Conservation (phyloP, 2,888 invertebrate genomes). For the Xiphydria camelus region DNA sequence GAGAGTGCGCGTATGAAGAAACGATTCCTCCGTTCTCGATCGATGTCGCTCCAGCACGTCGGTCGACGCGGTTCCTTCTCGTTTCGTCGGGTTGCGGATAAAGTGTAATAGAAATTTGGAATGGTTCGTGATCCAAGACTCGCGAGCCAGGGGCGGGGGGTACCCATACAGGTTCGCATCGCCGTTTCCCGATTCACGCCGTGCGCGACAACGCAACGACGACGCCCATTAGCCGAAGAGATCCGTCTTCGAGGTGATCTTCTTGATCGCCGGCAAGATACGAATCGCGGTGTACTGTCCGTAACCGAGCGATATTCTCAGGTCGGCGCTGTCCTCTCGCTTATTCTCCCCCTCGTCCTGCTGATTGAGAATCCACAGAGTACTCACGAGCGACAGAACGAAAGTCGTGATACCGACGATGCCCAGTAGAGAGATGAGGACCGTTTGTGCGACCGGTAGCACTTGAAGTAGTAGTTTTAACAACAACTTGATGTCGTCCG, state of each 20-base stretch:
- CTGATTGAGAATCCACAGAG: constrained; percentile 45
- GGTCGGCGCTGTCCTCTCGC: constrained; percentile 45
- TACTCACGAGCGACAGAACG: constrained; percentile 41
- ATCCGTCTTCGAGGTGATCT: constrained; percentile 51
- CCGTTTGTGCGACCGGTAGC: constrained; percentile 41
- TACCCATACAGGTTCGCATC: no score
- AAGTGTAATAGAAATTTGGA: no score
- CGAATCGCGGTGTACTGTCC: constrained; percentile 51
- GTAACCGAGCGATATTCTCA: constrained; percentile 50
- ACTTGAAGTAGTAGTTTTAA: constrained; percentile 38
- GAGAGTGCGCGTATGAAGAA: no score
- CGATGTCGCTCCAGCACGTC: no score
- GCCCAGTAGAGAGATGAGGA: constrained; percentile 38
- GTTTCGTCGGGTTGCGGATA: no score
- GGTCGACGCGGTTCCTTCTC: no score
- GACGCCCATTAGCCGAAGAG: constrained; percentile 47
- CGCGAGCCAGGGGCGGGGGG: no score
- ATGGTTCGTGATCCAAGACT: no score
- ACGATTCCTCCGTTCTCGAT: no score
- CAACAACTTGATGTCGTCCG: constrained; percentile 30
- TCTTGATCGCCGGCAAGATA: constrained; percentile 51
- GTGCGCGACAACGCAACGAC: no score
- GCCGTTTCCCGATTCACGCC: no score
- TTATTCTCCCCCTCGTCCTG: constrained; percentile 27
- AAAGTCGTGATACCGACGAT: constrained; percentile 40